Base-by-base conservation (phyloP, 2,888 invertebrate genomes). In the Drosophila vallismaia region DNA sequence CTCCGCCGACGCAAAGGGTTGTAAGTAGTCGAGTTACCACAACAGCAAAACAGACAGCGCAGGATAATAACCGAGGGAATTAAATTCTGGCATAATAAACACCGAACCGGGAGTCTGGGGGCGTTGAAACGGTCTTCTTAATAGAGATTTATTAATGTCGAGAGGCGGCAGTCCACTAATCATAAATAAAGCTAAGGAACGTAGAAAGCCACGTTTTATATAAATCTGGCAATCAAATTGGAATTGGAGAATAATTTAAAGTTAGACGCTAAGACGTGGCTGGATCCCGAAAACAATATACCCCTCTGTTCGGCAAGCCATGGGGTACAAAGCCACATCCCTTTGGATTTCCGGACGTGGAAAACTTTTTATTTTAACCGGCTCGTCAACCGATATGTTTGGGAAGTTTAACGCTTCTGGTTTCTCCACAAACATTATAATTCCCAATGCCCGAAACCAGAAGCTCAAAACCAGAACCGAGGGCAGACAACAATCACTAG, bases 371-470 rank as follows among this genome's bases (percentile, higher is more conserved):
- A 38, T 19, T 9, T 29, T 10, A 14, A 40, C 10, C 29, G 36
- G 5, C 24, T 3, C 59, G 45, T 45, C 45, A 14, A 1, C 10
- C 40, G 57, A 56, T 60, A 46, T 60, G 44, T 59, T 19, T 49
- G 44, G n/a, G 36, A 50, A 59, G 29, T 46, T 42, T 19, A 8
- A 14, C 24, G n/a, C 31, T 29, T 29, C 56, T 40, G 56, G 24
- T 33, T 84, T 80, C 75, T 78, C 70, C 77, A 75, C 24, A 19
- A 44, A 44, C 80, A 70, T 74, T 74, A 64, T 50, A 53, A 49
- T 56, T 63, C 29, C 55, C 50, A 53, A 68, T 53, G 40, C 14
- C 24, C 29, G 12, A 10, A 19, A 3, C 40, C 7, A 14, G 10
- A 5, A 28, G 3, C 19, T 28, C 9, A 6, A 7, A 8, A n/a